phyloP scores from a whole-genome alignment of 2,888 invertebrate species.

The Notocelia uddmanniana region DNA sequence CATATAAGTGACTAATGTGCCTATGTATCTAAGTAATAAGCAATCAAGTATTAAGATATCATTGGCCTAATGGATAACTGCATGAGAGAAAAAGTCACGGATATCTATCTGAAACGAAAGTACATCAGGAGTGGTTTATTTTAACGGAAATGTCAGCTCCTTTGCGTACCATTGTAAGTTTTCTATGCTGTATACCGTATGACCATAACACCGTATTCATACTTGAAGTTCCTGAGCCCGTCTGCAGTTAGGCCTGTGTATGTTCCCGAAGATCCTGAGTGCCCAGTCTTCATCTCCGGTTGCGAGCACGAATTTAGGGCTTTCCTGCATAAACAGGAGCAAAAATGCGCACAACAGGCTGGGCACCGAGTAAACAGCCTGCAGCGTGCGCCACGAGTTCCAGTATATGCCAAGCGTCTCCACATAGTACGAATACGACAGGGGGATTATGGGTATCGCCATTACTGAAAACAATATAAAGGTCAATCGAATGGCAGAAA shows the following conservation, averaged over 20 bases:
- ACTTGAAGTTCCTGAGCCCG: constrained; percentile 59
- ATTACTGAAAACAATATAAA: constrained; percentile 72
- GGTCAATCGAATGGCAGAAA: neutral
- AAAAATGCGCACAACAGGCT: constrained; percentile 85
- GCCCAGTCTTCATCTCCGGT: constrained; percentile 86
- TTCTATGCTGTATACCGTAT: too few species aligned
- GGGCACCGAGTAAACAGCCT: constrained; percentile 88
- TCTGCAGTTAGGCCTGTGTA: constrained; percentile 60
- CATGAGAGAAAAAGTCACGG: too few species aligned
- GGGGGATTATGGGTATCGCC: constrained; percentile 88
- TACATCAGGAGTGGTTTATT: too few species aligned
- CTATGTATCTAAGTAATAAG: too few species aligned
- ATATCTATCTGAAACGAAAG: too few species aligned
- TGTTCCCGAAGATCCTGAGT: constrained; percentile 68
- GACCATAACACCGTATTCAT: too few species aligned
- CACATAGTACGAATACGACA: constrained; percentile 69
- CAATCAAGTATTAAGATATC: too few species aligned
- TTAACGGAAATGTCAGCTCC: too few species aligned
- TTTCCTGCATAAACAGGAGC: constrained; percentile 88
- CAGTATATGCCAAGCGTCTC: constrained; percentile 81
- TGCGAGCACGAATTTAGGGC: constrained; percentile 89
- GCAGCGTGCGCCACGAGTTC: constrained; percentile 90
- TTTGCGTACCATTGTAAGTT: too few species aligned
- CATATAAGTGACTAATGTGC: too few species aligned
- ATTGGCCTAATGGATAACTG: too few species aligned